Evolutionary conservation across 2,888 invertebrate species (phyloP), one percentile per base, ranked within the genome.

Genomic region (Trimorus sp.): DNA sequence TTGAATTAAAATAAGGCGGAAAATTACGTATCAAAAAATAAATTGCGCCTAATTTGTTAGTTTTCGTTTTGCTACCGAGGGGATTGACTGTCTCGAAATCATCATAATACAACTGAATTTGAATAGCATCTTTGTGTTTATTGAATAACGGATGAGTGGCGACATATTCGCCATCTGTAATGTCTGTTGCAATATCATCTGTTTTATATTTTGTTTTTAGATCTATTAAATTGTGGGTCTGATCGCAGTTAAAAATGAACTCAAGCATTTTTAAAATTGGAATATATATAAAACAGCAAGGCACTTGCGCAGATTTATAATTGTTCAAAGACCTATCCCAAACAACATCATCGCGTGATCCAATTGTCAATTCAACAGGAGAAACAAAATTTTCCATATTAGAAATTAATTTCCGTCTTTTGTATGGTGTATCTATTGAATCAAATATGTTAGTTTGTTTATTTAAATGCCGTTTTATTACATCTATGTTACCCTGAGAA

Each of bases 1-100:
- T 65, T 1, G 83, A 79, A 74, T 83, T 79, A 42, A 76, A 79
- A 74, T 82, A 74, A 2, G 65, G 59, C 11, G 81, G 73, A 15
- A 84, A 77, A 70, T 82, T 82, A 36, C 80, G 77, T 1, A 80
- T 45, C 7, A 49, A 45, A 60, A 65, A 82, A 53, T 84, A 84
- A 38, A 80, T 73, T 9, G 51, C 79, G 1, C 76, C 79, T 16
- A 84, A 6, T 26, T 48, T 82, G 26, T 82, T 68, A 9, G 37
- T 66, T 45, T 63, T 60, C 0, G 84, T 84, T 78, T 82, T 82
- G 26, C 78, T 76, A 38, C 83, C 82, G 7, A 82, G 58, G 11
- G 81, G 82, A 65, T 84, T 84, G 12, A 65, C 80, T 0, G 74
- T 69, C 40, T 82, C 84, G 42, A 83, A 84, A 40, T 84, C 81